Conservation (phyloP, 1,140 invertebrate genomes). For the Proales similis region DNA sequence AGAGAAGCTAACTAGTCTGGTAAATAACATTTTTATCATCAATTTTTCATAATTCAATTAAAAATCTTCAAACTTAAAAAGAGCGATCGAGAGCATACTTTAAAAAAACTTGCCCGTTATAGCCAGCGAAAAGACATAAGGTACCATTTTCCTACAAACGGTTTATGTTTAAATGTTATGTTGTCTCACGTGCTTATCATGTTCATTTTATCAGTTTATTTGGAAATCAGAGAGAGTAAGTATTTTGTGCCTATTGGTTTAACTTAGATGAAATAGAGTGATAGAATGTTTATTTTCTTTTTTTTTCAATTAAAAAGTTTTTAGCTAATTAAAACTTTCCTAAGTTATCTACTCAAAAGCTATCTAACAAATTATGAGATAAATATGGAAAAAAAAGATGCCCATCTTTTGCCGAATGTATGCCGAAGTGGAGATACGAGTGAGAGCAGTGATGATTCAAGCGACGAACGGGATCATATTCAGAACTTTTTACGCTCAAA, state of each 20-base stretch:
- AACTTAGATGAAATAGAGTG: background rate
- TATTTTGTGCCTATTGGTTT: no score
- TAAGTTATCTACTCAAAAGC: conserved; percentile 28
- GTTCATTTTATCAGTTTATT: no score
- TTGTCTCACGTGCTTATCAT: background rate
- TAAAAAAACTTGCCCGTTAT: conserved; percentile 32
- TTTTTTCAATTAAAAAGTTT: conserved; percentile 1
- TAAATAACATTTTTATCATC: conserved; percentile 18
- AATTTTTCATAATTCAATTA: conserved; percentile 6
- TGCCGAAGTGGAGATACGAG: conserved; percentile 20
- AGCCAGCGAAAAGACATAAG: conserved; percentile 29
- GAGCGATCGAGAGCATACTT: conserved; percentile 27
- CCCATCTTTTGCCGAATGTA: conserved; percentile 5
- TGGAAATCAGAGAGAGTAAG: background rate
- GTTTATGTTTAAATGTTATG: background rate
- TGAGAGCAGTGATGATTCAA: conserved; percentile 32
- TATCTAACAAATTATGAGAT: conserved; percentile 34
- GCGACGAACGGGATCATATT: background rate
- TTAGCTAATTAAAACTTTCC: conserved; percentile 1
- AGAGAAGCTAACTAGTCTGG: conserved; percentile 35
- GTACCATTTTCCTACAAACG: conserved; percentile 16
- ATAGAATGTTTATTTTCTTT: background rate
- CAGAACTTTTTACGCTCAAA: background rate
- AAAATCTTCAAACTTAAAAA: background rate
- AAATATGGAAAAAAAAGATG: conserved; percentile 34